Evolutionary conservation across 2,113 vertebrate species (phyloP).

Genomic region (Limanda limanda): DNA sequence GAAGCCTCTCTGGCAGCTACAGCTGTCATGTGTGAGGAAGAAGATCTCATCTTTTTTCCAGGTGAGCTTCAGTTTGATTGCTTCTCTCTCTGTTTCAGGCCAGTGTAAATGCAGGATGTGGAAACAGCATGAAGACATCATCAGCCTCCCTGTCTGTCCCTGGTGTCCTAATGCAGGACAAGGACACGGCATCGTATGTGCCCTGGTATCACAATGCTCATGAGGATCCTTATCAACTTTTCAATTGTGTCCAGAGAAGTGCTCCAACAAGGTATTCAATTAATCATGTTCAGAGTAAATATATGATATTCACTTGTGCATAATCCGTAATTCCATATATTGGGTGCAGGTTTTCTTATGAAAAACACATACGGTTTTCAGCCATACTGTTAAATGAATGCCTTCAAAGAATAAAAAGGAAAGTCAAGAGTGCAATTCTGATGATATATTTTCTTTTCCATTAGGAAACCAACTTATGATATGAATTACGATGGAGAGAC

Average conservation of each 20-base stretch:
- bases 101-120: slow-evolving; percentile 40
- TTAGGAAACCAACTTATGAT: slow-evolving; percentile 82
- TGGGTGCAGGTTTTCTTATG: background rate
- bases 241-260: slow-evolving; percentile 51
- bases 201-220: slow-evolving; percentile 68
- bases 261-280: slow-evolving; percentile 68
- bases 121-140: slow-evolving; percentile 20
- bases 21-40: background rate
- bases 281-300: background rate
- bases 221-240: slow-evolving; percentile 65
- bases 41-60: background rate
- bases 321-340: background rate
- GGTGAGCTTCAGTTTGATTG: background rate
- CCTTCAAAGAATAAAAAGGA: background rate
- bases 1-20: background rate
- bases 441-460: background rate
- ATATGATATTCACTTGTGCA: background rate
- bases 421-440: background rate
- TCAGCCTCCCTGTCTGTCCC: slow-evolving; percentile 41
- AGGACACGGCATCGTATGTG: slow-evolving; percentile 36
- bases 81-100: slow-evolving; percentile 53
- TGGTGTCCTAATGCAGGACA: slow-evolving; percentile 46
- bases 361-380: background rate
- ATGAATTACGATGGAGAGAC: slow-evolving; percentile 88
- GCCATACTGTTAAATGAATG: background rate